A percentile compares a stretch with the other conserved stretches of the same genome.
Conservation (phyloP, 1,140 invertebrate genomes). For the Campoletis sonorensis region DNA sequence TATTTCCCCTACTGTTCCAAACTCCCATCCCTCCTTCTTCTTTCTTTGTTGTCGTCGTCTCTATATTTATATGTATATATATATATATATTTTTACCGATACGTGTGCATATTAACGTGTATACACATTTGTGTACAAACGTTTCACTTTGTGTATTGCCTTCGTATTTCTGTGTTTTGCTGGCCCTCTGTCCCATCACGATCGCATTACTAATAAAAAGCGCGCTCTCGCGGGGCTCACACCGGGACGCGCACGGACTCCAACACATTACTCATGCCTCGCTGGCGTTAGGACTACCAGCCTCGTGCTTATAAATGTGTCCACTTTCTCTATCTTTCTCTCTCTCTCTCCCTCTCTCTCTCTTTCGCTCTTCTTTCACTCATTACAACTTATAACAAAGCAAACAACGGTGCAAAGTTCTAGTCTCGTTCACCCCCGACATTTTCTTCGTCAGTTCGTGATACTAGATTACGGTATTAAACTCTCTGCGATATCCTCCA, state of each 20-base stretch:
- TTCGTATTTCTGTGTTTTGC: not conserved
- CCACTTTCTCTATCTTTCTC: not conserved
- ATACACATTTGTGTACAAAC: no score
- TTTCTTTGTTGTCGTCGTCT: not conserved
- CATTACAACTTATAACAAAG: not conserved
- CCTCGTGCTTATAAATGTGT: not conserved
- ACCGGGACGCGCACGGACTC: constrained; percentile 29
- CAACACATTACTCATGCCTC: constrained; percentile 10
- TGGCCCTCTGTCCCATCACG: not conserved
- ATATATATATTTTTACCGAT: not conserved
- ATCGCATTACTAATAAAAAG: not conserved
- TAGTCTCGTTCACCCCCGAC: no score
- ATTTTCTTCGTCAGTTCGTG: no score
- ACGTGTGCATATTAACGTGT: not conserved
- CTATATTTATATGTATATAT: not conserved
- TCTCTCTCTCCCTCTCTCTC: not conserved
- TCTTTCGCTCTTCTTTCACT: not conserved
- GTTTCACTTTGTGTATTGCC: not conserved
- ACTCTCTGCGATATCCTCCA: no score
- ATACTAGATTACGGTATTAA: no score
- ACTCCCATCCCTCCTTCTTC: not conserved
- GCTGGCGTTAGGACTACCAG: not conserved
- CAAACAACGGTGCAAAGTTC: not conserved
- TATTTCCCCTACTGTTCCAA: not conserved
- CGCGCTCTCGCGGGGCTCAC: not conserved